These are phyloP conservation scores for Esperia sulphurella DNA, from an alignment of 2,888 invertebrate species.

Conservation along the genomic window DNA sequence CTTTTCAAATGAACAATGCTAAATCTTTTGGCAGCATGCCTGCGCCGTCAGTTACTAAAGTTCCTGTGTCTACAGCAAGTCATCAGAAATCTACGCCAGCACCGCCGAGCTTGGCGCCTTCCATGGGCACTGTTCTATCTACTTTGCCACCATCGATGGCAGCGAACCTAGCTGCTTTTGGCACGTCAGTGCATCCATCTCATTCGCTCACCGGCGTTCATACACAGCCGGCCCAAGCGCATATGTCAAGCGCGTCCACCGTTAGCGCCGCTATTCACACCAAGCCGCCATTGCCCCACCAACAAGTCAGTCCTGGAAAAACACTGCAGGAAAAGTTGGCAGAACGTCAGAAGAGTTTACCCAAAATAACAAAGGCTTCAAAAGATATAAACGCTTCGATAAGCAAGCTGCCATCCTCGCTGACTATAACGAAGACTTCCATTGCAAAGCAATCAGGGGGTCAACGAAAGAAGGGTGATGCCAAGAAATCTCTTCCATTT, in stretches of 20 bases:
- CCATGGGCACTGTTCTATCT: slow-evolving; percentile 63
- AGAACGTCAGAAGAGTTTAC: slow-evolving; percentile 79
- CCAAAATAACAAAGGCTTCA: slow-evolving; percentile 33
- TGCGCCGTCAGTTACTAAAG: slow-evolving; percentile 28
- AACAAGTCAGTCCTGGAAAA: slow-evolving; percentile 79
- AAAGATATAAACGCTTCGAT: slow-evolving; percentile 59
- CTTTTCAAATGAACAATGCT: slow-evolving; percentile 28
- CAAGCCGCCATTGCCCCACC: slow-evolving; percentile 59
- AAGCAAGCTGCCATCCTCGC: slow-evolving; percentile 70
- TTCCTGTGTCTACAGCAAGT: slow-evolving; percentile 10
- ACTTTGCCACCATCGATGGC: slow-evolving; percentile 58
- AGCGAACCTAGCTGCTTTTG: slow-evolving; percentile 43
- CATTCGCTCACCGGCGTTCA: slow-evolving; percentile 26
- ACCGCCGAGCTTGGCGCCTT: slow-evolving; percentile 37
- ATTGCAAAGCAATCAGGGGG: slow-evolving; percentile 31
- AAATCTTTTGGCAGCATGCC: slow-evolving; percentile 34
- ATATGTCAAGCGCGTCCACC: slow-evolving; percentile 47
- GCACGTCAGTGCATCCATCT: slow-evolving; percentile 23
- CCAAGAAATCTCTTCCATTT: slow-evolving; percentile 53
- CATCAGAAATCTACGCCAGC: slow-evolving; percentile 43
- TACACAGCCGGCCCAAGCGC: slow-evolving; percentile 47
- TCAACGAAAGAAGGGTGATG: slow-evolving; percentile 45
- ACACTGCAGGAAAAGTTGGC: slow-evolving; percentile 84
- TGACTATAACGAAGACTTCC: slow-evolving; percentile 72
- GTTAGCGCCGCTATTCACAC: slow-evolving; percentile 46